A percentile compares a stretch with the other conserved stretches of the same genome.
These are phyloP conservation scores for Helicoverpa armigera DNA, from an alignment of 1,140 invertebrate species.

Conservation along the genomic window DNA sequence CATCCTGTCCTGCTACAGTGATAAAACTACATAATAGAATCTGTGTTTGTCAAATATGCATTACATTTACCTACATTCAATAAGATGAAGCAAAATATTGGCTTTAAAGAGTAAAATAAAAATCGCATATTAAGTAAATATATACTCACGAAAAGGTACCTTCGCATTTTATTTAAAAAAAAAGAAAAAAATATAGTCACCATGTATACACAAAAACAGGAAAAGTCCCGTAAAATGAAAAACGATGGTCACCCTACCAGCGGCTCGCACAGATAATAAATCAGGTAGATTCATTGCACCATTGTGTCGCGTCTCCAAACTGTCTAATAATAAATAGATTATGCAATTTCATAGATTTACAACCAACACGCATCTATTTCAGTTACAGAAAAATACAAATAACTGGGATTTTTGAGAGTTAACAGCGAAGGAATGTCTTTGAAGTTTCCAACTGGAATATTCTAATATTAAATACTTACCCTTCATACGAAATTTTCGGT, in stretches of 20 bases:
- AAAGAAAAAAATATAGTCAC: no score
- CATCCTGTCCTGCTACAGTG: not conserved
- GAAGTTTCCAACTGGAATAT: not conserved
- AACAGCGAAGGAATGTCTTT: not conserved
- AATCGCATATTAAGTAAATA: no score
- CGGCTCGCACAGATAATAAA: constrained; percentile 51
- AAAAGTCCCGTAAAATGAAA: not conserved
- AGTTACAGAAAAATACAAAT: constrained; percentile 6
- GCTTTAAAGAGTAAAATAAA: no score
- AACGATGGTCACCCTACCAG: constrained; percentile 29
- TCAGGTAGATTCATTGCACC: constrained; percentile 62
- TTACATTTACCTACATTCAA: not conserved
- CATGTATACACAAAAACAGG: not conserved
- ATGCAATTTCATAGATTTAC: constrained; percentile 59
- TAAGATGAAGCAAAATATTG: no score
- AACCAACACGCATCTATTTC: constrained; percentile 27
- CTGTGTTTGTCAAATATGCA: not conserved
- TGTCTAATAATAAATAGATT: constrained; percentile 58
- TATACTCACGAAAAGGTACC: no score
- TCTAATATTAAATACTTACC: no score
- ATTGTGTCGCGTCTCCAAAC: constrained; percentile 53
- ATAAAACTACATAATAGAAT: not conserved
- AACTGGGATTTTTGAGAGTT: not conserved
- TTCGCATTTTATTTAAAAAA: no score
- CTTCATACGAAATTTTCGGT: no score